phyloP scores from a whole-genome alignment of 2,888 invertebrate species.

The Xanthorhoe spadicearia region DNA sequence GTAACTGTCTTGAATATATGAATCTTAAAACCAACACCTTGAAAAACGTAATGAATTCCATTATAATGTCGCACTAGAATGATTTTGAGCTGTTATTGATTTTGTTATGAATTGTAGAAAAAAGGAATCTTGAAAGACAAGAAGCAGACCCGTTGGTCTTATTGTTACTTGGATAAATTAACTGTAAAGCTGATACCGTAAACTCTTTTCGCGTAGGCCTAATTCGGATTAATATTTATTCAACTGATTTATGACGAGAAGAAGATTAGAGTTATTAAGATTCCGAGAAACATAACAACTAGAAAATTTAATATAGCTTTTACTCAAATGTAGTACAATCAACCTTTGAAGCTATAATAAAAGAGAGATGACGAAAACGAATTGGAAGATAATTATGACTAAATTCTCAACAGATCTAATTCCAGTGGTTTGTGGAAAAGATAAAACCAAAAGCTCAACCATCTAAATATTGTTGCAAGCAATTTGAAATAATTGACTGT shows the following conservation, averaged over 20 bases:
- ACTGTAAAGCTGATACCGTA: too few species aligned
- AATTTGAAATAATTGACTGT: conserved; percentile 40
- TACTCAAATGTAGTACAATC: too few species aligned
- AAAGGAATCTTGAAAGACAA: too few species aligned
- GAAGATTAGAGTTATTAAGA: too few species aligned
- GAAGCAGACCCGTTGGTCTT: too few species aligned
- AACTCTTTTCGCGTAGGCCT: too few species aligned
- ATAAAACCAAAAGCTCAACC: not conserved
- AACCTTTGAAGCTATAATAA: too few species aligned
- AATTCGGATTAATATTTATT: too few species aligned
- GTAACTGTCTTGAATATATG: conserved; percentile 52
- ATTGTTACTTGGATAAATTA: too few species aligned
- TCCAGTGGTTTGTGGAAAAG: conserved; percentile 5
- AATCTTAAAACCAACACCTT: conserved; percentile 49
- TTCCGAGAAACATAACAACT: too few species aligned
- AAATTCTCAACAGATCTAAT: conserved; percentile 1
- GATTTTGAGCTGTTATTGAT: conserved; percentile 9
- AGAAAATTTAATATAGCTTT: too few species aligned
- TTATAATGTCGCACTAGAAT: conserved; percentile 23
- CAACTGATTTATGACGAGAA: too few species aligned
- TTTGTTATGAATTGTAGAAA: not conserved
- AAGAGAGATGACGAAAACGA: not conserved
- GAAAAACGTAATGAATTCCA: conserved; percentile 37
- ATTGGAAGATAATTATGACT: conserved; percentile 14
- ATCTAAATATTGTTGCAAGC: conserved; percentile 22